Base-by-base conservation (phyloP, 2,888 invertebrate species). In the Nasonovia ribisnigri region DNA sequence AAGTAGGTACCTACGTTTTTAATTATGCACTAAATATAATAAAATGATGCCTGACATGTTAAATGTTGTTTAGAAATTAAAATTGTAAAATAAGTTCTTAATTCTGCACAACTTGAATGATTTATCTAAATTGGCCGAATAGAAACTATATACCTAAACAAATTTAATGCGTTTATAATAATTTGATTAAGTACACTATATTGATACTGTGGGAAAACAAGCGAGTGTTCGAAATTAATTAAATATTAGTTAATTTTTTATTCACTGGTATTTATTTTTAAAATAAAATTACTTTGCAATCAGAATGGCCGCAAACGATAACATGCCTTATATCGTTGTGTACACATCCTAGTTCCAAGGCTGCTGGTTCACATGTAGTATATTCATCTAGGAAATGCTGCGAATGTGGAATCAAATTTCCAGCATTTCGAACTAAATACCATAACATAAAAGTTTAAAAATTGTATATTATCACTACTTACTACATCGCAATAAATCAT, bases 281-380 rank as follows among this genome's bases (percentile, higher is more conserved):
- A 26, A 36, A 77, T 77, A 77, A 77, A 90, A 95, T 95, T 95
- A 97, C 97, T 96, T 99, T 99, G 96, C 99, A 99, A 95, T 99
- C 99, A 94, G 99, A 99, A 95, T 99, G 99, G 0, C 99, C 99
- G 95, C 99, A 99, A 6, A 99, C 98, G 94, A 99, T 98, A 84
- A 99, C 97, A 95, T 99, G 98, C 94, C 97, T 96, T 95, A 99
- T 98, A 95, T 98, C 97, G 95, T 99, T 99, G 84, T 98, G 97
- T 43, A 99, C 97, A 96, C 99, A 99, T 48, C 98, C 99, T 92
- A 99, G 96, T 96, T 99, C 99, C 95, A 99, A 96, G 10, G 99
- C 99, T 13, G 99, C 99, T 20, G 99, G 99, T 96, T 99, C 99
- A 95, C 99, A 99, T 95, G 98, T 98, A 11, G 98, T 98, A 95